Base-by-base conservation (phyloP, 2,113 vertebrate genomes). In the Neoarius graeffei region DNA sequence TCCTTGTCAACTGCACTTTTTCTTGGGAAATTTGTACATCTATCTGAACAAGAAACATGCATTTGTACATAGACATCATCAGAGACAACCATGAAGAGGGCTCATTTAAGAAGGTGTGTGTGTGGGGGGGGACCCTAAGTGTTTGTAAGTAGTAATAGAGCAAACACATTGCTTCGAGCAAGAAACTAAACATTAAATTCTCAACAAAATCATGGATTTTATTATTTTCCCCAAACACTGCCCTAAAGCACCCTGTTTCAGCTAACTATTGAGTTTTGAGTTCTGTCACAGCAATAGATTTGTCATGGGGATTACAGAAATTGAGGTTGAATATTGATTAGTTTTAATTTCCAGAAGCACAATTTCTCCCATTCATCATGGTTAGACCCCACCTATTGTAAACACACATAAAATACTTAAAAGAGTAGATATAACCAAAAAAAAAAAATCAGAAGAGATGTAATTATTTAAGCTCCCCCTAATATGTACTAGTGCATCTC, bases 1-100 rank as follows among this genome's bases (percentile, higher is more conserved):
- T 91, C 94, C 93, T 93, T 90, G 90, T 89, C 87, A 87, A 92
- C 93, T 96, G 95, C 95, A 94, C 95, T 94, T 94, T 90, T 94
- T 88, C 88, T 89, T 87, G 89, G 90, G 91, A 88, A 48, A 50
- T 80, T 54, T 86, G 73, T 93, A 94, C 92, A 95, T 93, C 91
- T 89, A 93, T 92, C 91, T 86, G 92, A 92, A 93, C 85, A 92
- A 89, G 90, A 93, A 94, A 94, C 95, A 95, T 96, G 95, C 95
- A 93, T 94, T 94, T 92, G 92, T 92, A 95, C 92, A 94, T 88
- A 87, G 83, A 94, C 91, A 94, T 92, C 86, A 93, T 84, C 85
- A 87, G 83, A 91, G 91, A 94, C 89, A 88, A 93, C 91, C 89
- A 92, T 85, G 88, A 90, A 93, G 91, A 90, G 91, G 91, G 93